These are phyloP conservation scores for Drosophila persimilis DNA, from an alignment of 1,140 invertebrate genomes.

Conservation along the genomic window DNA sequence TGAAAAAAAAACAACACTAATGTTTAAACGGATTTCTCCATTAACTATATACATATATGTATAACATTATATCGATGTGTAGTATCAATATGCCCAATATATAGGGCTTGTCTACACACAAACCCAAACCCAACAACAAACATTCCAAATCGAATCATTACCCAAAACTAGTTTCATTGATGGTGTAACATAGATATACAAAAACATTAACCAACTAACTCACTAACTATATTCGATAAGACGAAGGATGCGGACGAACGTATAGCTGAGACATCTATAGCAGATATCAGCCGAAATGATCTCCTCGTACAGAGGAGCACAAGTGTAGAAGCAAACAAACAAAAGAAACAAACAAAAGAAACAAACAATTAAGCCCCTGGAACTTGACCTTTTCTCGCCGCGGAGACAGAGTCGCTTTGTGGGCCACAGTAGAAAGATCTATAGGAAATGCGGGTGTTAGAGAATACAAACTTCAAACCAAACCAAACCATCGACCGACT, in stretches of 20 bases:
- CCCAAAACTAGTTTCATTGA: constrained; percentile 63
- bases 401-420: constrained; percentile 10
- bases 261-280: neutral
- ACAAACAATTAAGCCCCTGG: no score
- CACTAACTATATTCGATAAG: constrained; percentile 21
- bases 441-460: no score
- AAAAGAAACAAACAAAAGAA: no score
- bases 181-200: constrained; percentile 79
- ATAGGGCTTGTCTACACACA: constrained; percentile 28
- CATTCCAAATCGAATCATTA: constrained; percentile 47
- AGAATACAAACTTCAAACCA: neutral
- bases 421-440: neutral
- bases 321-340: no score
- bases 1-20: no score
- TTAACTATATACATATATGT: constrained; percentile 27
- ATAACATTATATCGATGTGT: constrained; percentile 7
- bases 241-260: constrained; percentile 1
- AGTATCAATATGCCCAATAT: constrained; percentile 1
- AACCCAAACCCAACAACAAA: constrained; percentile 1
- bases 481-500: constrained; percentile 32
- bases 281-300: neutral
- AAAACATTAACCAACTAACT: constrained; percentile 33
- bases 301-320: no score
- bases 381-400: no score
- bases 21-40: constrained; percentile 51